These are phyloP conservation scores for Cyclina sinensis DNA, from an alignment of 1,140 invertebrate genomes.

Conservation along the genomic window DNA sequence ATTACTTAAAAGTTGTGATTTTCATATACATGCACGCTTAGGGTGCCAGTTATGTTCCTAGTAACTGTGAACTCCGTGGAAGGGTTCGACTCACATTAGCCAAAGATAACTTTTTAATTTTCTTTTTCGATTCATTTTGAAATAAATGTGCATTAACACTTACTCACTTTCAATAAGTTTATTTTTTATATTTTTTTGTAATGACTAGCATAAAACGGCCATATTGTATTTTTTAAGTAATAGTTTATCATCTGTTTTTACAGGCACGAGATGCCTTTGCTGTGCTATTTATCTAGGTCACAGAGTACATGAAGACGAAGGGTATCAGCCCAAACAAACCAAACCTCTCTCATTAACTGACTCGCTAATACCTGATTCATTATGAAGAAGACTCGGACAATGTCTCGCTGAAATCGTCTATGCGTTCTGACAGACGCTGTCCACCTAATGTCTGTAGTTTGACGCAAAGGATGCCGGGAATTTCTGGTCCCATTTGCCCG, in stretches of 20 bases:
- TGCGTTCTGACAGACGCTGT: background rate
- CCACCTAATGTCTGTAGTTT: background rate
- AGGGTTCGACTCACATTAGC: too few species aligned
- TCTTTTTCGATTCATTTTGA: too few species aligned
- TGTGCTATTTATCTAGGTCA: constrained; percentile 69
- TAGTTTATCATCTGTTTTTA: background rate
- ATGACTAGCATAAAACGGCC: background rate
- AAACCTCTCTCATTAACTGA: constrained; percentile 19
- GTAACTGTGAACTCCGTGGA: too few species aligned
- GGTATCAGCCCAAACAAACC: constrained; percentile 71
- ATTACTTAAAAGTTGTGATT: too few species aligned
- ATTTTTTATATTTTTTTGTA: background rate
- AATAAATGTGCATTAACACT: background rate
- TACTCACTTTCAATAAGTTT: background rate
- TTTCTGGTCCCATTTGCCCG: constrained; percentile 68
- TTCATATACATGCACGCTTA: too few species aligned
- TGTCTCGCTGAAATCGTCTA: background rate
- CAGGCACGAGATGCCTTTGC: constrained; percentile 75
- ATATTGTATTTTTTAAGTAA: too few species aligned
- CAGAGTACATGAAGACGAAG: constrained; percentile 73
- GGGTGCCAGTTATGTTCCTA: too few species aligned
- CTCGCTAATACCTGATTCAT: background rate
- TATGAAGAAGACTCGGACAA: background rate
- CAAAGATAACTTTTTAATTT: too few species aligned
- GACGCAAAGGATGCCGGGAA: background rate